Evolutionary conservation across 2,797 vertebrate genomes (phyloP).

Genomic region (Acanthurus leucopareius): DNA sequence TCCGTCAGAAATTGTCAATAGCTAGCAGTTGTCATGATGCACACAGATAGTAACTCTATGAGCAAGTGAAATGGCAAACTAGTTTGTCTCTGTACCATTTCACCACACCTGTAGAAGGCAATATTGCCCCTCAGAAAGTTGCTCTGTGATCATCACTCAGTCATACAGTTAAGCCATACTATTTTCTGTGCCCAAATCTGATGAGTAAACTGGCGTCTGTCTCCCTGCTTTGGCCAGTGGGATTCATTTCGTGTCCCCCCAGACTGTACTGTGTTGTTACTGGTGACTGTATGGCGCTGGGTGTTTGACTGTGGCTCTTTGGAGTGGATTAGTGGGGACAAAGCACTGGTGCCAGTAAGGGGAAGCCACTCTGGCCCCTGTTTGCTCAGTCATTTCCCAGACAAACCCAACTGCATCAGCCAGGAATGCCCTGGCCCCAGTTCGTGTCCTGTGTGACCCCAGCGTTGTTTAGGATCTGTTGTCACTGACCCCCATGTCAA

Average conservation of each 20-base stretch:
- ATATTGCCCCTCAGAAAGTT: conserved; percentile 24
- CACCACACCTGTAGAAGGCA: background rate
- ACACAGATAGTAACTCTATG: conserved; percentile 8
- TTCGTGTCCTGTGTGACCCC: conserved; percentile 72
- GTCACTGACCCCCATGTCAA: conserved; percentile 52
- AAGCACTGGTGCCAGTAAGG: conserved; percentile 84
- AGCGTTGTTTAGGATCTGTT: conserved; percentile 52
- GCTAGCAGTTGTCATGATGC: background rate
- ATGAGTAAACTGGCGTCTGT: conserved; percentile 72
- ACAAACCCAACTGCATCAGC: conserved; percentile 75
- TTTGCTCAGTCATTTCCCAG: conserved; percentile 84
- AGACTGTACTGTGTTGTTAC: conserved; percentile 74
- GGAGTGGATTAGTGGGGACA: conserved; percentile 83
- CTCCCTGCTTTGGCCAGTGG: conserved; percentile 64
- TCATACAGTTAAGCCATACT: conserved; percentile 36
- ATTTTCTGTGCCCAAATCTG: conserved; percentile 62
- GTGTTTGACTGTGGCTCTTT: conserved; percentile 79
- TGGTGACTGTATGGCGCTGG: conserved; percentile 72
- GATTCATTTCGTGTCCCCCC: conserved; percentile 66
- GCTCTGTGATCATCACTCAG: conserved; percentile 35
- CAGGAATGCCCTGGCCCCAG: conserved; percentile 72
- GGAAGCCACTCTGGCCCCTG: conserved; percentile 80
- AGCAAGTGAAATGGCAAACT: background rate
- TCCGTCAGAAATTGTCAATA: background rate
- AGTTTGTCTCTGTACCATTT: background rate